A percentile compares a stretch with the other conserved stretches of the same genome.
Evolutionary conservation across 2,888 invertebrate species (phyloP).

Genomic region (Nysson spinosus): DNA sequence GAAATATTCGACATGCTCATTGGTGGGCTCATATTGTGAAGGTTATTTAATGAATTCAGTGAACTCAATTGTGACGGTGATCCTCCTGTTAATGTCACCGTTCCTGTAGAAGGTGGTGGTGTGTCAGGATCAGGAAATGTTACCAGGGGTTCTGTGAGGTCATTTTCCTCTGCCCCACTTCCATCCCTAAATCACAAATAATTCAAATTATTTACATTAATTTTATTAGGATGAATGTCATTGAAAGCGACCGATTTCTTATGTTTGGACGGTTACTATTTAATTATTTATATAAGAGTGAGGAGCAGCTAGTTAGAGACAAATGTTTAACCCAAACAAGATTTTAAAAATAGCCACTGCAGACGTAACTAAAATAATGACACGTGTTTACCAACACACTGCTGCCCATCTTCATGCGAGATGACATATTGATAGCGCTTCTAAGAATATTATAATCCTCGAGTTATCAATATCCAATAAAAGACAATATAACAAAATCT

Average conservation of each 20-base stretch:
- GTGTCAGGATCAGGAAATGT: slow-evolving; percentile 90
- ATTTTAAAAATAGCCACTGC: slow-evolving; percentile 25
- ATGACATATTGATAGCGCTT: too few relatives aligned
- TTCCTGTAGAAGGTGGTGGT: slow-evolving; percentile 80
- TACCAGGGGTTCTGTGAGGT: slow-evolving; percentile 83
- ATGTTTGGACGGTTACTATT: too few relatives aligned
- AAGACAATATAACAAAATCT: too few relatives aligned
- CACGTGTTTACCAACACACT: slow-evolving; percentile 31
- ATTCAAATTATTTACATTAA: too few relatives aligned
- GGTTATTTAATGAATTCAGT: slow-evolving; percentile 70
- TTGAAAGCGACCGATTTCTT: too few relatives aligned
- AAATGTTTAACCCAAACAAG: too few relatives aligned
- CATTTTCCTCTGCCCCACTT: slow-evolving; percentile 68
- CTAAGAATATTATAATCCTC: too few relatives aligned
- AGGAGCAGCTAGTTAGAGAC: too few relatives aligned
- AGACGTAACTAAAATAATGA: slow-evolving; percentile 24
- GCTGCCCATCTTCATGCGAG: too few relatives aligned
- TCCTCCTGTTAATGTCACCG: slow-evolving; percentile 73
- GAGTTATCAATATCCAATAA: too few relatives aligned
- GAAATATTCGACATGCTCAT: slow-evolving; percentile 72
- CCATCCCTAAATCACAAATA: slow-evolving; percentile 65
- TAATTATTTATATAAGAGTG: too few relatives aligned
- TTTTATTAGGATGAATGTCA: too few relatives aligned
- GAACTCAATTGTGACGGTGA: slow-evolving; percentile 77
- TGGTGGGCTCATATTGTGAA: slow-evolving; percentile 67